Evolutionary conservation across 2,797 vertebrate species (phyloP).

Genomic region (Scarus forsteni): DNA sequence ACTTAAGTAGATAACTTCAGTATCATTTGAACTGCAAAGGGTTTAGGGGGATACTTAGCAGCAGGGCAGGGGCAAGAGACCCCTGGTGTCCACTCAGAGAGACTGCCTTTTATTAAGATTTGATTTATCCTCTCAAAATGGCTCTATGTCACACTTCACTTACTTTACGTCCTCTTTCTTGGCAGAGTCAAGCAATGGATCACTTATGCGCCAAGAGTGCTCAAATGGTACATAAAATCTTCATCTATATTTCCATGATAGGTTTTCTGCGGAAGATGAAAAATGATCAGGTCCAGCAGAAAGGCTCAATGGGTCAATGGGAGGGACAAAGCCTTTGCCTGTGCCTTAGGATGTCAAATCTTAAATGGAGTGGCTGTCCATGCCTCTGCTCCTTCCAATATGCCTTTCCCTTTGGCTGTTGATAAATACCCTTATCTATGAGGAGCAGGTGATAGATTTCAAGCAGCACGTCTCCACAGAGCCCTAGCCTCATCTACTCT

Average conservation of each 20-base stretch:
- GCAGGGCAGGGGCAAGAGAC: conserved; percentile 38
- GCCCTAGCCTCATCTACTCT: conserved; percentile 67
- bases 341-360: conserved; percentile 52
- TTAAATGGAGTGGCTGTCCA: conserved; percentile 50
- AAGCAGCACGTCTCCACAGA: conserved; percentile 68
- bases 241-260: conserved; percentile 73
- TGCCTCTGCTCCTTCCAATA: conserved; percentile 53
- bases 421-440: conserved; percentile 82
- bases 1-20: conserved; percentile 54
- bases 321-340: conserved; percentile 61
- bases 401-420: conserved; percentile 67
- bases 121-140: conserved; percentile 77
- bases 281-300: conserved; percentile 51
- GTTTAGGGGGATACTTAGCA: conserved; percentile 47
- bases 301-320: conserved; percentile 62
- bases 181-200: conserved; percentile 68
- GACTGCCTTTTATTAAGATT: conserved; percentile 66
- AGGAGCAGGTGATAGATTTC: conserved; percentile 82
- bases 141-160: conserved; percentile 72
- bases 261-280: conserved; percentile 59
- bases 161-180: conserved; percentile 70
- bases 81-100: conserved; percentile 58
- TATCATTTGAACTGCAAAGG: conserved; percentile 62
- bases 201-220: conserved; percentile 67
- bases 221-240: conserved; percentile 79